phyloP scores from a whole-genome alignment of 2,113 vertebrate species.

The Crotalus horridus region DNA sequence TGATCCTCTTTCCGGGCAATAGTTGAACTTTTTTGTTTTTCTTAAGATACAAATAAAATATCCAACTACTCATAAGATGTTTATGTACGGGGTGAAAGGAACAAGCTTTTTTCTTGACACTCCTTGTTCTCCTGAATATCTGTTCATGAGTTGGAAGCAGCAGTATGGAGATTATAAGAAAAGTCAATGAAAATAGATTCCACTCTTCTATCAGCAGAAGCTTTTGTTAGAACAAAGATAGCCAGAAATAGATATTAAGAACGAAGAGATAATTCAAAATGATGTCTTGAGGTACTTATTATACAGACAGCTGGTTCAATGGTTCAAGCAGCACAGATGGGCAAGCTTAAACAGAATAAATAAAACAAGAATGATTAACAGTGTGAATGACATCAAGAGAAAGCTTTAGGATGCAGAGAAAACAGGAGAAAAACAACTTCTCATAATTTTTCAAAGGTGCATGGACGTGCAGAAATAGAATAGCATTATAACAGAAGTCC shows the following conservation, averaged over 20 bases:
- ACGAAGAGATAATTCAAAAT: background rate
- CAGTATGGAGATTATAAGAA: background rate
- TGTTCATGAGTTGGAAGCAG: background rate
- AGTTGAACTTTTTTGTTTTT: background rate
- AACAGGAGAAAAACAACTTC: background rate
- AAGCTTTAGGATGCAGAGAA: background rate
- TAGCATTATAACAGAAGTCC: background rate
- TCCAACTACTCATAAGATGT: background rate
- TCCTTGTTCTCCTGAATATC: background rate
- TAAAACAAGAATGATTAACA: background rate
- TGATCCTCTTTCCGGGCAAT: background rate
- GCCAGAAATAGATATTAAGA: background rate
- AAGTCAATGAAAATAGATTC: background rate
- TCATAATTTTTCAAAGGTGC: background rate
- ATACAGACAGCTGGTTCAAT: background rate
- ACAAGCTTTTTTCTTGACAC: background rate
- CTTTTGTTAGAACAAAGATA: background rate
- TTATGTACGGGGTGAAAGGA: background rate
- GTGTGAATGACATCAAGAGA: background rate
- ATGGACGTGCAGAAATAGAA: background rate
- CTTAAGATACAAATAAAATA: background rate
- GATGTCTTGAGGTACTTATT: background rate
- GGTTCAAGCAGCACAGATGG: background rate
- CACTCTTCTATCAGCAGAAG: background rate
- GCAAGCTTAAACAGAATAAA: background rate